A percentile compares a stretch with the other conserved stretches of the same genome.
Evolutionary conservation across 2,888 invertebrate genomes (phyloP).

Genomic region (Clanis bilineata): DNA sequence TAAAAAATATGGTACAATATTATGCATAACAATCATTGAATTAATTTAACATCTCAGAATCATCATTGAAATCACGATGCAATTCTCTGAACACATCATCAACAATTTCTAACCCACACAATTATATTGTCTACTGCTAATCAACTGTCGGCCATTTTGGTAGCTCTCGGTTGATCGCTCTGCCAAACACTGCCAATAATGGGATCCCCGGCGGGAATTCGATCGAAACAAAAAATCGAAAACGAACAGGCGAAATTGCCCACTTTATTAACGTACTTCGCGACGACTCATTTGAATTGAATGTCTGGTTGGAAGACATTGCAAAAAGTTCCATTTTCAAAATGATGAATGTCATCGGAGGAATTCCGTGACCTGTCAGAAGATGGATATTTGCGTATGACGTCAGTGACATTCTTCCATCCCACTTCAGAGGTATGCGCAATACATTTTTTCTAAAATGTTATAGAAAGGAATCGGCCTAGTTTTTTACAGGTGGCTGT

Average conservation of each 20-base stretch:
- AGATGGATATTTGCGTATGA: not conserved
- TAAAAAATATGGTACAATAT: no score
- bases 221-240: constrained; percentile 55
- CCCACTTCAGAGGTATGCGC: no score
- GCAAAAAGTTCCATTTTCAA: not conserved
- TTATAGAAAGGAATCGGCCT: no score
- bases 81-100: no score
- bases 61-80: no score
- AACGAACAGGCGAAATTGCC: constrained; percentile 51
- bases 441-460: no score
- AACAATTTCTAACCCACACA: not conserved
- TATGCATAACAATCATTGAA: no score
- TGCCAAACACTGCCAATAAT: constrained; percentile 44
- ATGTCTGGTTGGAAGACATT: not conserved
- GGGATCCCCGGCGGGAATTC: constrained; percentile 45
- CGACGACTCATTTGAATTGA: not conserved
- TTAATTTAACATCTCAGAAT: no score
- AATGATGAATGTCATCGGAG: not conserved
- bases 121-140: constrained; percentile 21
- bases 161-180: constrained; percentile 47
- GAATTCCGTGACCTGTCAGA: not conserved
- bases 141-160: constrained; percentile 53
- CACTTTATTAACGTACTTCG: constrained; percentile 49
- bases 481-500: no score
- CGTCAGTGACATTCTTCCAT: not conserved